Evolutionary conservation across 1,140 invertebrate genomes (phyloP).

Genomic region (Drosophila sulfurigaster): DNA sequence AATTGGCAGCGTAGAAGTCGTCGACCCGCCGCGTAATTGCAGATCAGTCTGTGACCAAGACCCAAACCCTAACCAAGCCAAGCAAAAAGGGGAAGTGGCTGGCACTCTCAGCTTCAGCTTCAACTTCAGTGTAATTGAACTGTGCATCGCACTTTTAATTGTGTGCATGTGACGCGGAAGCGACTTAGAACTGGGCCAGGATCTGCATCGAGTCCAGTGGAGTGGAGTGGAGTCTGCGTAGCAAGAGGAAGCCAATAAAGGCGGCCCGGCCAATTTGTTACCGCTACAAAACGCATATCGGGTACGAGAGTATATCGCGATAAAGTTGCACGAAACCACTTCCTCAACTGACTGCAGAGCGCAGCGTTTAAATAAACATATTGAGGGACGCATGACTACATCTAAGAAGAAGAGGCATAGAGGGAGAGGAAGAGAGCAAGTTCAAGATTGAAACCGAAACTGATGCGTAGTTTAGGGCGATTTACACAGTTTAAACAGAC

Average conservation of each 20-base stretch:
- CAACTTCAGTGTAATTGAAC: slow-evolving; percentile 61
- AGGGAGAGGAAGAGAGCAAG: slow-evolving; percentile 29
- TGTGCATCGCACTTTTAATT: slow-evolving; percentile 71
- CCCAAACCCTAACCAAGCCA: slow-evolving; percentile 12
- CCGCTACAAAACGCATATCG: slow-evolving; percentile 73
- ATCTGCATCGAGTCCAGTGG: slow-evolving; percentile 26
- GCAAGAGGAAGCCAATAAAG: slow-evolving; percentile 29
- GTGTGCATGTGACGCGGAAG: slow-evolving; percentile 73
- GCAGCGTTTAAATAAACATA: slow-evolving; percentile 70
- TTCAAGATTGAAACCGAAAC: slow-evolving; percentile 82
- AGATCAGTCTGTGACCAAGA: slow-evolving; percentile 38
- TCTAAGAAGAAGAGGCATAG: neutral
- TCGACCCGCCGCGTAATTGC: slow-evolving; percentile 72
- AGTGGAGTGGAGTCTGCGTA: neutral
- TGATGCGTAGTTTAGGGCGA: slow-evolving; percentile 84
- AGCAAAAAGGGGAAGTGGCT: slow-evolving; percentile 1
- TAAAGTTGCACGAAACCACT: slow-evolving; percentile 71
- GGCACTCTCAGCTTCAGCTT: neutral
- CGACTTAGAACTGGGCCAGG: slow-evolving; percentile 72
- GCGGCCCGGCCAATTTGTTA: slow-evolving; percentile 71
- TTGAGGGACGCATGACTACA: slow-evolving; percentile 31
- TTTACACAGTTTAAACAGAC: slow-evolving; percentile 83
- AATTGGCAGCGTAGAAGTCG: slow-evolving; percentile 57
- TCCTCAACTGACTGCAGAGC: slow-evolving; percentile 54
- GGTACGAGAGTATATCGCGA: slow-evolving; percentile 62